Percentiles rank a stretch among this genome's conserved stretches.
Evolutionary conservation across 1,140 invertebrate species (phyloP).

Genomic region (Rhyacophila brunnea): DNA sequence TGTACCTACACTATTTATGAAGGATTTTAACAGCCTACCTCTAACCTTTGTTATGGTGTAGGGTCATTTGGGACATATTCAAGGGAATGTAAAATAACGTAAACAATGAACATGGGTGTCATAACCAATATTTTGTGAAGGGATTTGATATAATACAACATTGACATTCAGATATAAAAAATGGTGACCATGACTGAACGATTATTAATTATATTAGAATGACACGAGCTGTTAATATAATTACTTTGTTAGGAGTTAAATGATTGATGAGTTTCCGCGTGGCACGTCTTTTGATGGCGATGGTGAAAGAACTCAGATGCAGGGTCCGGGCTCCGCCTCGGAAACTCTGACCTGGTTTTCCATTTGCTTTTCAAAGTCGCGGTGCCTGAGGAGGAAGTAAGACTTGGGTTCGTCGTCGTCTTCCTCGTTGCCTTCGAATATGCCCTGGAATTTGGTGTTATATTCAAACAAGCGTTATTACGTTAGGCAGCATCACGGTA

Average conservation of each 20-base stretch:
- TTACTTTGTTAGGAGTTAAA: not conserved
- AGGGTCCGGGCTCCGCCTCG: too few relatives aligned
- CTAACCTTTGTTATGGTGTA: too few relatives aligned
- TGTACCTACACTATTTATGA: too few relatives aligned
- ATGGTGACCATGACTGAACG: not conserved
- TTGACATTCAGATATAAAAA: too few relatives aligned
- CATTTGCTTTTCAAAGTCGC: slow-evolving; percentile 27
- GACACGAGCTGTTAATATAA: not conserved
- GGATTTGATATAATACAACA: too few relatives aligned
- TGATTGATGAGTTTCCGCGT: not conserved
- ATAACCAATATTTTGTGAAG: too few relatives aligned
- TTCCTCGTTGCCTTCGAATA: slow-evolving; percentile 39
- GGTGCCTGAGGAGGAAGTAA: slow-evolving; percentile 27
- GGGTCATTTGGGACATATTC: too few relatives aligned
- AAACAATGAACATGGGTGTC: too few relatives aligned
- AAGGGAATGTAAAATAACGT: too few relatives aligned
- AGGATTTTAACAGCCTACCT: too few relatives aligned
- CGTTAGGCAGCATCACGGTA: not conserved
- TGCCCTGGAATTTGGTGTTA: slow-evolving; percentile 42
- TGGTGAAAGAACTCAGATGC: slow-evolving; percentile 5
- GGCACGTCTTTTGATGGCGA: not conserved
- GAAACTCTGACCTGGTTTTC: slow-evolving; percentile 26
- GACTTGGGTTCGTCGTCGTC: slow-evolving; percentile 32
- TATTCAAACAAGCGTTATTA: slow-evolving; percentile 4
- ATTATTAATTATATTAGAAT: not conserved